Evolutionary conservation across 2,888 invertebrate genomes (phyloP), one percentile per base, ranked within the genome.

Genomic region (Trimorus sp.): DNA sequence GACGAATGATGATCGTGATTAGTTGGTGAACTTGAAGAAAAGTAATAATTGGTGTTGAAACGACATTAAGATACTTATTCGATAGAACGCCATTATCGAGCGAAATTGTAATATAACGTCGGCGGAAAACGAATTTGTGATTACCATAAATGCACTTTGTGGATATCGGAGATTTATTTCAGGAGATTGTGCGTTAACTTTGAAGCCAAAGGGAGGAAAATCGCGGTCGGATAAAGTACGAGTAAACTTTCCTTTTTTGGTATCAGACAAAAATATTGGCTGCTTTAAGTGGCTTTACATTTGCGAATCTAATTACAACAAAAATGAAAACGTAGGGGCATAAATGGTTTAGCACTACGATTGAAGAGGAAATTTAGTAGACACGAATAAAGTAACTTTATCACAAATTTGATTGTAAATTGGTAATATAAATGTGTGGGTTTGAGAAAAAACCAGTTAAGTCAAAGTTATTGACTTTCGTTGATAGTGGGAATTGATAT

Each of bases 121-220:
- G 42, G 45, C 15, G 8, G 37, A 68, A 56, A 38, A 14, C 56
- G 38, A 68, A 68, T 68, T 42, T 36, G 66, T 45, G 45, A 68
- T 16, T 68, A 68, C 26, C 42, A 42, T 26, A 68, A 51, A 42
- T 53, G 56, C 42, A 68, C 56, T 45, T 54, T 56, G 14, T 45
- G 11, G n/a, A 56, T 68, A 68, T 68, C 66, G 38, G 26, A 45
- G 56, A 68, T 68, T 68, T 68, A 54, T 45, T 68, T 40, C 56
- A 14, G 14, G 12, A 68, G 42, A 68, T 68, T 56, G n/a, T 42
- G 11, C 54, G 45, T 68, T 45, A 36, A 14, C 56, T 56, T 68
- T 54, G 56, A 56, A 36, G 15, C 53, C 11, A 8, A 6, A 11
- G 49, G 7, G 7, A 16, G 15, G 37, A 26, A 45, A 60, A 16